A percentile compares a stretch with the other conserved stretches of the same genome.
Evolutionary conservation across 2,113 vertebrate species (phyloP).

Genomic region (Corythoichthys haematopterus): DNA sequence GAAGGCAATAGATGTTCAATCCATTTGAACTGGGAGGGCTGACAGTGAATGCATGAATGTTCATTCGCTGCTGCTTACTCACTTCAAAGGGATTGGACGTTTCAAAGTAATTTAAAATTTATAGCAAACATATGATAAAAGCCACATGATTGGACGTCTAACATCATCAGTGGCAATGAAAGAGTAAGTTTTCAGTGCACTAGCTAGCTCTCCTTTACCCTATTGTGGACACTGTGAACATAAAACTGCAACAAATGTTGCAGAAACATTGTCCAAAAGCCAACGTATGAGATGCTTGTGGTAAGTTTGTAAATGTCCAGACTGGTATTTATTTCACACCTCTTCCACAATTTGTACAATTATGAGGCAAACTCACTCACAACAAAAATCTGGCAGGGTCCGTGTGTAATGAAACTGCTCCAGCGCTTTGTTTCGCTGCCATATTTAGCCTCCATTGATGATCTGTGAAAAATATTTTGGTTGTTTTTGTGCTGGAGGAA

Average conservation of each 20-base stretch:
- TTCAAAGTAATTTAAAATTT: no score
- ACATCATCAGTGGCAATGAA: no score
- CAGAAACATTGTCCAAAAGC: neutral
- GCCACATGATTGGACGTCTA: no score
- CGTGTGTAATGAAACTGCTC: constrained; percentile 19
- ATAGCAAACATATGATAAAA: no score
- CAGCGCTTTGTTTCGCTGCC: constrained; percentile 29
- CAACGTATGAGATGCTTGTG: neutral
- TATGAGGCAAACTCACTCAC: constrained; percentile 10
- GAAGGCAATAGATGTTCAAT: no score
- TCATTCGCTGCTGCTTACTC: no score
- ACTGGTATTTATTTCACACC: constrained; percentile 10
- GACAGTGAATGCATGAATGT: no score
- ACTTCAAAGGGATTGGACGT: no score
- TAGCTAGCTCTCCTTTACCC: neutral
- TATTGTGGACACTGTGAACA: neutral
- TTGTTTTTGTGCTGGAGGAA: constrained; percentile 18
- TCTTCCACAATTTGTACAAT: constrained; percentile 22
- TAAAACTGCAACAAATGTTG: neutral
- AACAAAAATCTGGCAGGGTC: constrained; percentile 18
- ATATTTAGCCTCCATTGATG: constrained; percentile 51
- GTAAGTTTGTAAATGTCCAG: constrained; percentile 4
- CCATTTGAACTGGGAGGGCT: no score
- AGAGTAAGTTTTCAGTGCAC: no score
- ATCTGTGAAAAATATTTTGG: constrained; percentile 28